phyloP scores from a whole-genome alignment of 2,113 vertebrate genomes.

The Anser cygnoides region DNA sequence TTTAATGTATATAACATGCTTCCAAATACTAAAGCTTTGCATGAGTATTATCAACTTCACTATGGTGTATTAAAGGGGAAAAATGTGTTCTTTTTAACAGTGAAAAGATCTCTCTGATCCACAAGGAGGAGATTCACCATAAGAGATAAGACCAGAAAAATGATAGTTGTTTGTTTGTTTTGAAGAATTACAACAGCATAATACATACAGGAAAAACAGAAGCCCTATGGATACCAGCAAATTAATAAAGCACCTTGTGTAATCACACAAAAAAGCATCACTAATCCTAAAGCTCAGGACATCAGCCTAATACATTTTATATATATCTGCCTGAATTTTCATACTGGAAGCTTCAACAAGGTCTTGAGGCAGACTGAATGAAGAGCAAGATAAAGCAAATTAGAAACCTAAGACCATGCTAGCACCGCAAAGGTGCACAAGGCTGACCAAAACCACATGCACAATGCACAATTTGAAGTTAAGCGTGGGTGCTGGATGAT shows the following conservation, averaged over 20 bases:
- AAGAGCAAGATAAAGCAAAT: constrained; percentile 18
- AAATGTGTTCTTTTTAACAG: background rate
- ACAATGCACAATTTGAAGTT: background rate
- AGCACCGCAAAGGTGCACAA: background rate
- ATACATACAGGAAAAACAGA: background rate
- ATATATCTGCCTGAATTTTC: background rate
- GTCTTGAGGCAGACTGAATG: background rate
- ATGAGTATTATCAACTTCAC: constrained; percentile 8
- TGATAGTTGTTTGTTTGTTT: background rate
- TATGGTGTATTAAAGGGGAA: background rate
- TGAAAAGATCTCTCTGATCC: background rate
- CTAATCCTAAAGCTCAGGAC: background rate
- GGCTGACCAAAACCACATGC: background rate
- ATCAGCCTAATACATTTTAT: background rate
- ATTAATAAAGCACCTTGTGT: background rate
- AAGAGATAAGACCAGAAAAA: constrained; percentile 37
- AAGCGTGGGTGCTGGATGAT: background rate
- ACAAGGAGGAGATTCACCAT: background rate
- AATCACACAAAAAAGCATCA: background rate
- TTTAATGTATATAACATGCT: constrained; percentile 14
- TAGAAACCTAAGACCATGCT: background rate
- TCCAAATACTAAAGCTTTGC: constrained; percentile 20
- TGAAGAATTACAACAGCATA: background rate
- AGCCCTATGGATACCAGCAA: background rate
- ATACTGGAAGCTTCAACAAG: background rate